Evolutionary conservation across 30 jellyfish, hydroid and myxozoan genomes (phyloP).

Genomic region (Aurelia sp.): DNA sequence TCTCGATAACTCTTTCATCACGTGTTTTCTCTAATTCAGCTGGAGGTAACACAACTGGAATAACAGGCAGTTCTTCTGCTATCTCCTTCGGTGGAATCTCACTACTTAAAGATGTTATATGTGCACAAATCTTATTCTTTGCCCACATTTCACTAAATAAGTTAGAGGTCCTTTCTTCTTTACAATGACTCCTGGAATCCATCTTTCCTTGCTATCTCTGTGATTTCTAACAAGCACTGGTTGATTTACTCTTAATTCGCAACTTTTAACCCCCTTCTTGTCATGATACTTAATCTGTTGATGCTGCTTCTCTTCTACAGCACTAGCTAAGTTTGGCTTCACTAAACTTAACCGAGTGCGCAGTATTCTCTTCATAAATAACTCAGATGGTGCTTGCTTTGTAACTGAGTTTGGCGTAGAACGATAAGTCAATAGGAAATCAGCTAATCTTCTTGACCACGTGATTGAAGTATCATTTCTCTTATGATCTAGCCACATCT

Average conservation of each 20-base stretch:
- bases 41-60: slow-evolving; percentile 36
- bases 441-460: slow-evolving; percentile 38
- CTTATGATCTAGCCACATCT: too few species aligned
- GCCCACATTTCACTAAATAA: slow-evolving; percentile 29
- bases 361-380: slow-evolving; percentile 46
- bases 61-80: slow-evolving; percentile 51
- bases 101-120: slow-evolving; percentile 46
- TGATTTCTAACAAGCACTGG: too few species aligned
- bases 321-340: too few species aligned
- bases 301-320: slow-evolving; percentile 61
- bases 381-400: slow-evolving; percentile 68
- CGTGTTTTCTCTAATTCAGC: slow-evolving; percentile 44
- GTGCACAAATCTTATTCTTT: slow-evolving; percentile 51
- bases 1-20: slow-evolving; percentile 51
- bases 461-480: too few species aligned
- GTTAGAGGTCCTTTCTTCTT: slow-evolving; percentile 53
- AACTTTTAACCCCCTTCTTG: slow-evolving; percentile 43
- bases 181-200: slow-evolving; percentile 57
- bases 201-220: slow-evolving; percentile 61
- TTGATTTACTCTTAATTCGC: slow-evolving; percentile 27
- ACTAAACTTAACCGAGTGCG: slow-evolving; percentile 52
- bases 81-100: slow-evolving; percentile 54
- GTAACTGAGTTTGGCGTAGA: slow-evolving; percentile 64
- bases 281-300: slow-evolving; percentile 49
- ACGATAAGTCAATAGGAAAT: slow-evolving; percentile 50